Base-by-base conservation (phyloP, 2,888 invertebrate genomes). In the Gastrophysa polygoni region DNA sequence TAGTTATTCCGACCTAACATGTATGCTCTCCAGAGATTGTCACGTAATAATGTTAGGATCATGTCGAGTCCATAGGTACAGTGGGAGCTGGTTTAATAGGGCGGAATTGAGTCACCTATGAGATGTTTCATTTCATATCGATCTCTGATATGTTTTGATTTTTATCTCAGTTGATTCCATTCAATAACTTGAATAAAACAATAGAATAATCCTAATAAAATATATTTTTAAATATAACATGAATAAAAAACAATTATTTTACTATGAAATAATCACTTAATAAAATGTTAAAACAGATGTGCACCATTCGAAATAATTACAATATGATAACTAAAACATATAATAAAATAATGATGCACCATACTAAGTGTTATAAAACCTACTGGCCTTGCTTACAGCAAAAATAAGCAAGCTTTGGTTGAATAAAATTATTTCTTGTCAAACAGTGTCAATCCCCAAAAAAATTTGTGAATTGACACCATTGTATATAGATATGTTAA, bases 181-280 rank as follows among this genome's bases (percentile, higher is more conserved):
- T n/a, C n/a, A n/a, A n/a, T n/a, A n/a, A n/a, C n/a, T n/a, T n/a
- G n/a, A 60, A 29, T 60, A 51, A 61, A 61, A 61, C 32, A 11
- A 20, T 29, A 5, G 14, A 4, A 29, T 51, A 65, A 59, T 68
- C 72, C 71, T 72, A 72, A 80, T 80, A 80, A 80, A 79, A 78
- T 79, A 80, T 79, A 80, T 80, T 79, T 80, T 78, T 77, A 79
- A 78, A 79, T 79, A 73, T 79, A 78, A 79, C 78, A 78, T 76
- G 73, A 71, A 78, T 78, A 78, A 77, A 77, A 78, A 80, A 76
- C 67, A 69, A 69, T 69, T 61, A 63, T 69, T 60, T 69, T 64
- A 59, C 64, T 72, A 69, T 64, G 68, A 66, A 67, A 63, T 69
- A 68, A 57, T 66, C 60, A 69, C 63, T 71, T 68, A 59, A 67